Percentiles rank a stretch among this genome's conserved stretches.
Evolutionary conservation across 2,113 vertebrate genomes (phyloP).

Genomic region (Cyanistes caeruleus): DNA sequence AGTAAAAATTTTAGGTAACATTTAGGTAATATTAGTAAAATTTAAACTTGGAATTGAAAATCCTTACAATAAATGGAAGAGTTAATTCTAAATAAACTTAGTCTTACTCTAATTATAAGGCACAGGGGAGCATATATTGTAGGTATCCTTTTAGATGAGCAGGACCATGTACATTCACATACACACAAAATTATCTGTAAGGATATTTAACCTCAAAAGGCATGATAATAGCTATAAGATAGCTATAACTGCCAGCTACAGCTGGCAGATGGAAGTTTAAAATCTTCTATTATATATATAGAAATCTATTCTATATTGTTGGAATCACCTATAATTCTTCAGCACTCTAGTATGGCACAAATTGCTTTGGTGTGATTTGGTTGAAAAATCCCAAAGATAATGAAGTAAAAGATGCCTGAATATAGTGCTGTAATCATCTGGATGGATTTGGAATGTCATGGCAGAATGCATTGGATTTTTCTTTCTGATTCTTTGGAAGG

Average conservation of each 20-base stretch:
- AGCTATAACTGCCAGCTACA: too few relatives aligned
- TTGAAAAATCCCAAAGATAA: not conserved
- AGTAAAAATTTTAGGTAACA: not conserved
- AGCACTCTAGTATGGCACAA: not conserved
- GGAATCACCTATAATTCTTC: not conserved
- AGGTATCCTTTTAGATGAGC: not conserved
- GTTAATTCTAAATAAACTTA: not conserved
- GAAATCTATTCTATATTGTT: not conserved
- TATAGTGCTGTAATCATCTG: not conserved
- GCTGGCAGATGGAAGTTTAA: not conserved
- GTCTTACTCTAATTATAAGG: not conserved
- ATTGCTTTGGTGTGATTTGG: not conserved
- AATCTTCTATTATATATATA: not conserved
- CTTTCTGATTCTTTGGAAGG: not conserved
- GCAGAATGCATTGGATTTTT: fast-evolving
- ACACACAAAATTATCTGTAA: not conserved
- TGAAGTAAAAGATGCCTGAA: not conserved
- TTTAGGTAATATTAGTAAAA: not conserved
- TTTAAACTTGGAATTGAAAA: not conserved
- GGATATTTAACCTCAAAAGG: not conserved
- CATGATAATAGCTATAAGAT: not conserved
- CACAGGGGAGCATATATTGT: not conserved
- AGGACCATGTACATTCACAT: not conserved
- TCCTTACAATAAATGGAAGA: not conserved
- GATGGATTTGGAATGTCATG: not conserved